A percentile compares a stretch with the other conserved stretches of the same genome.
Evolutionary conservation across 2,113 vertebrate species (phyloP).

Genomic region (Phrynocephalus versicolor): DNA sequence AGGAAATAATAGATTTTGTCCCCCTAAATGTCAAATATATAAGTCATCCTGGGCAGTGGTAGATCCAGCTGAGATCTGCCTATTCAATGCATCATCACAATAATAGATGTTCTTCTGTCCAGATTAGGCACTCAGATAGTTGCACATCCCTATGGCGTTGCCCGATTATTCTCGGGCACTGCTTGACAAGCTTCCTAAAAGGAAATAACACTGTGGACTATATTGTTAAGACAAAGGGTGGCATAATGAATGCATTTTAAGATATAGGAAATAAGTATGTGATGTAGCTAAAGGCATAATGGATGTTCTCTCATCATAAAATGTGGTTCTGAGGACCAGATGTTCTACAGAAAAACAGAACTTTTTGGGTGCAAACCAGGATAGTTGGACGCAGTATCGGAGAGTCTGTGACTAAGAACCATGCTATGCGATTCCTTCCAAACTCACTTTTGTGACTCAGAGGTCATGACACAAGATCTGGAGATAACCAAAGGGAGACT

Average conservation of each 20-base stretch:
- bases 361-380: constrained; percentile 24
- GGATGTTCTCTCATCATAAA: not conserved
- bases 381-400: constrained; percentile 26
- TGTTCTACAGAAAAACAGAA: not conserved
- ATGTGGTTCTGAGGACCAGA: not conserved
- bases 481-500: constrained; percentile 11
- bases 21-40: not conserved
- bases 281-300: not conserved
- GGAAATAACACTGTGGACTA: not conserved
- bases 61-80: not conserved
- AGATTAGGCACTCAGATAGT: not conserved
- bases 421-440: constrained; percentile 24
- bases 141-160: not conserved
- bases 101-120: not conserved
- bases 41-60: rapidly evolving
- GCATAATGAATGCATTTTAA: not conserved
- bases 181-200: not conserved
- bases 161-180: not conserved
- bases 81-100: not conserved
- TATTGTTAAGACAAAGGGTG: not conserved
- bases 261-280: not conserved
- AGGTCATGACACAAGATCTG: not conserved
- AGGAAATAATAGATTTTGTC: constrained; percentile 7
- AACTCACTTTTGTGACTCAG: constrained; percentile 15
- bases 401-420: not conserved